These are phyloP conservation scores for Balaeniceps rex DNA, from an alignment of 2,113 vertebrate genomes.

Conservation along the genomic window DNA sequence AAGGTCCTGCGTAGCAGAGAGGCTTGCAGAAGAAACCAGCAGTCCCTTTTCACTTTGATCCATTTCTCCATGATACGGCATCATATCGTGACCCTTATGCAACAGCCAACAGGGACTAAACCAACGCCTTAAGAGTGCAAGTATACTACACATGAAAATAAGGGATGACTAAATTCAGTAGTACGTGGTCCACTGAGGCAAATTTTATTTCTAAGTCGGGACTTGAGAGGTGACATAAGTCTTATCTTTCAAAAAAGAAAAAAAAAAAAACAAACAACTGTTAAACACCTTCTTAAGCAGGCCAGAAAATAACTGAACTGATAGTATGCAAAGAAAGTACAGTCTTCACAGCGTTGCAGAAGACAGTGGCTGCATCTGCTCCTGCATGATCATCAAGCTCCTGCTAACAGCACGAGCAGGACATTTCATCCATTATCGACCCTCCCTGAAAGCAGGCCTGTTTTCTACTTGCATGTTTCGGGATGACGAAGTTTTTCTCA, in stretches of 20 bases:
- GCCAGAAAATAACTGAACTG: not conserved
- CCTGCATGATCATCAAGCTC: rapidly evolving
- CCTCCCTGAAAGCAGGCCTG: not conserved
- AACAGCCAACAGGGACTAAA: not conserved
- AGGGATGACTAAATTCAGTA: not conserved
- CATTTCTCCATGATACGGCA: not conserved
- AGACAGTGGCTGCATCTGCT: not conserved
- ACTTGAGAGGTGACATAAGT: not conserved
- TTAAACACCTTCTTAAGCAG: not conserved
- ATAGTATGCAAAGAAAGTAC: not conserved
- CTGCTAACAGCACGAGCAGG: not conserved
- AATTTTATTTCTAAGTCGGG: not conserved
- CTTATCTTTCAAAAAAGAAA: not conserved
- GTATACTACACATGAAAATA: too few species aligned
- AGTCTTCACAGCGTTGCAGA: not conserved
- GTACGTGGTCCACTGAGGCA: not conserved
- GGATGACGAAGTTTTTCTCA: not conserved
- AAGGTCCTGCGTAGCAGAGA: not conserved
- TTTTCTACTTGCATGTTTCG: rapidly evolving
- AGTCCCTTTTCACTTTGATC: not conserved
- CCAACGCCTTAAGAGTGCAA: not conserved
- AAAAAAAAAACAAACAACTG: not conserved
- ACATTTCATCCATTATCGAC: not conserved
- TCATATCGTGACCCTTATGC: not conserved
- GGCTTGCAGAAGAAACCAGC: not conserved